Conservation (phyloP, 2,888 invertebrate species). For the Sarcophaga carnaria region DNA sequence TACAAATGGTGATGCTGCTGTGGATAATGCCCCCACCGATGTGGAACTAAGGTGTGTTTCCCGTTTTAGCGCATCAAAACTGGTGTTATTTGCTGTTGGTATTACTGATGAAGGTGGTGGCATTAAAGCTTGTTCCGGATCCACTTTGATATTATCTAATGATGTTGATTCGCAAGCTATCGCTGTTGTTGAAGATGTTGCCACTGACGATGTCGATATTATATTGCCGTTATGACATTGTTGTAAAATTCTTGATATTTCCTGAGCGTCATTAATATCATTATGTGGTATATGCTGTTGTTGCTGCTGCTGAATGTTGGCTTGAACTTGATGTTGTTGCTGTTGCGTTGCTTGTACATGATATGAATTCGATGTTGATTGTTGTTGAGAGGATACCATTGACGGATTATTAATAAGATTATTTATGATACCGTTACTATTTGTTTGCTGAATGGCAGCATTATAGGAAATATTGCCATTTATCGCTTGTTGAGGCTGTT, state of each 20-base stretch:
- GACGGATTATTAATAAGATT: conserved; percentile 45
- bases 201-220: conserved; percentile 25
- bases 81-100: conserved; percentile 64
- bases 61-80: conserved; percentile 76
- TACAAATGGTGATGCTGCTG: conserved; percentile 62
- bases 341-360: conserved; percentile 43
- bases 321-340: conserved; percentile 35
- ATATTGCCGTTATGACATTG: conserved; percentile 80
- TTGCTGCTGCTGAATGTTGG: conserved; percentile 45
- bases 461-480: conserved; percentile 57
- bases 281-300: conserved; percentile 72
- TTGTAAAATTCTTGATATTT: conserved; percentile 81
- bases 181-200: conserved; percentile 17
- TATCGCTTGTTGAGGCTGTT: background rate
- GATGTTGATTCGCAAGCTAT: conserved; percentile 15
- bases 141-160: conserved; percentile 62
- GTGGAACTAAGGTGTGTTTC: conserved; percentile 59
- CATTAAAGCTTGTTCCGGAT: conserved; percentile 68
- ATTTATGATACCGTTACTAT: conserved; percentile 44
- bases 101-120: conserved; percentile 54
- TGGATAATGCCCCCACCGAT: conserved; percentile 20
- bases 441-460: conserved; percentile 42
- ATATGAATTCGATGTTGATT: conserved; percentile 32
- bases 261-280: conserved; percentile 81
- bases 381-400: conserved; percentile 28